Evolutionary conservation across 2,888 invertebrate genomes (phyloP).

Genomic region (Sphinx pinastri): DNA sequence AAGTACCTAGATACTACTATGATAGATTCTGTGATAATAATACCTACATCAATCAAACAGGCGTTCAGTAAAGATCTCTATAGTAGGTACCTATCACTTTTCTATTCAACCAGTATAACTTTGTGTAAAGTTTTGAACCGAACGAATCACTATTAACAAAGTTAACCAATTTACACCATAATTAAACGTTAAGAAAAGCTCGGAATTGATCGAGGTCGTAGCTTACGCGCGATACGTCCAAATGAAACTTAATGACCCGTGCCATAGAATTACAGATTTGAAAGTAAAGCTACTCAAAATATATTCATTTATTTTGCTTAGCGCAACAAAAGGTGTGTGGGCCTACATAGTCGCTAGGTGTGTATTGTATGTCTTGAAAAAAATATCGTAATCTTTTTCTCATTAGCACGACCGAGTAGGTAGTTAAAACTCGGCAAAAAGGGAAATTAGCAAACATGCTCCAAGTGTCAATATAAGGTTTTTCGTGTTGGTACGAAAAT

Average conservation of each 20-base stretch:
- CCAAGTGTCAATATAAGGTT: no score
- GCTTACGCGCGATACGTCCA: constrained; percentile 53
- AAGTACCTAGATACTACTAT: no score
- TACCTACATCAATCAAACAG: no score
- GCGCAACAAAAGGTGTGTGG: constrained; percentile 4
- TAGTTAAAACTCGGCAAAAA: neutral
- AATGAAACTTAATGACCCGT: constrained; percentile 61
- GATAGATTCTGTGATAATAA: no score
- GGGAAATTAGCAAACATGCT: neutral
- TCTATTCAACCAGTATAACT: constrained; percentile 1
- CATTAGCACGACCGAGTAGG: neutral
- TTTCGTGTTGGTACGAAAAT: no score
- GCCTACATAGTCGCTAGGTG: no score
- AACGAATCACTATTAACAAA: constrained; percentile 30
- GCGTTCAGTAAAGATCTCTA: neutral
- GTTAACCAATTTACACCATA: constrained; percentile 48
- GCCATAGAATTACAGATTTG: constrained; percentile 25
- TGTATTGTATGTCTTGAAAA: neutral
- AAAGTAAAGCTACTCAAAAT: neutral
- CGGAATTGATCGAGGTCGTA: constrained; percentile 60
- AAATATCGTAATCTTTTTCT: constrained; percentile 20
- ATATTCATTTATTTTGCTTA: neutral
- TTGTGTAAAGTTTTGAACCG: constrained; percentile 14
- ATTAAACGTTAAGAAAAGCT: constrained; percentile 61
- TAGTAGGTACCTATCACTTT: neutral